Evolutionary conservation across 1,140 invertebrate genomes (phyloP).

Genomic region (Ips typographus): DNA sequence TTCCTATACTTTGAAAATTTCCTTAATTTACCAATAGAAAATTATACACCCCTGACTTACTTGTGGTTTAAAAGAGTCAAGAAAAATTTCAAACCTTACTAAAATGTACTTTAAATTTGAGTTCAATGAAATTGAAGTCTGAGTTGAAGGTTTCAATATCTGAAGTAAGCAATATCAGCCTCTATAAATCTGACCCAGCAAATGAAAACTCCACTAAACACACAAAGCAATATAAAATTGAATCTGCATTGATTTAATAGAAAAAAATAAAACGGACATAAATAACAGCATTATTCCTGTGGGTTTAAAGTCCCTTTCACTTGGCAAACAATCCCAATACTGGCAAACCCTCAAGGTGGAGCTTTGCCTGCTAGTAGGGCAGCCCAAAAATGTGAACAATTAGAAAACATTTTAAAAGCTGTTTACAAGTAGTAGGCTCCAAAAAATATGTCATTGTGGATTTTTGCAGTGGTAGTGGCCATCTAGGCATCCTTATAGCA

Average conservation of each 20-base stretch:
- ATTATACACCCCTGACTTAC: constrained; percentile 63
- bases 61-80: constrained; percentile 66
- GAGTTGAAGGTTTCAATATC: constrained; percentile 41
- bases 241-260: constrained; percentile 60
- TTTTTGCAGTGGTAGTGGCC: constrained; percentile 92
- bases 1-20: constrained; percentile 54
- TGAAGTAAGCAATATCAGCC: constrained; percentile 58
- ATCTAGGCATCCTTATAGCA: constrained; percentile 86
- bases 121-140: neutral
- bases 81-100: constrained; percentile 28
- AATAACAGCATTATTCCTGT: constrained; percentile 50
- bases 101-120: neutral
- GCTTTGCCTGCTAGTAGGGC: constrained; percentile 74
- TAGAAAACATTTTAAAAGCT: constrained; percentile 84
- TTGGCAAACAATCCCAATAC: constrained; percentile 68
- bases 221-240: constrained; percentile 74
- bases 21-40: constrained; percentile 50
- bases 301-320: constrained; percentile 54
- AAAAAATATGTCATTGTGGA: constrained; percentile 74
- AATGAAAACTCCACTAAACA: constrained; percentile 73
- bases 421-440: constrained; percentile 66
- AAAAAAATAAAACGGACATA: constrained; percentile 50
- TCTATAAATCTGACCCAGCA: constrained; percentile 79
- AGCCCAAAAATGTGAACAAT: constrained; percentile 81
- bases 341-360: constrained; percentile 76